These are phyloP conservation scores for Odontesthes bonariensis DNA, from an alignment of 2,113 vertebrate species.

Conservation along the genomic window DNA sequence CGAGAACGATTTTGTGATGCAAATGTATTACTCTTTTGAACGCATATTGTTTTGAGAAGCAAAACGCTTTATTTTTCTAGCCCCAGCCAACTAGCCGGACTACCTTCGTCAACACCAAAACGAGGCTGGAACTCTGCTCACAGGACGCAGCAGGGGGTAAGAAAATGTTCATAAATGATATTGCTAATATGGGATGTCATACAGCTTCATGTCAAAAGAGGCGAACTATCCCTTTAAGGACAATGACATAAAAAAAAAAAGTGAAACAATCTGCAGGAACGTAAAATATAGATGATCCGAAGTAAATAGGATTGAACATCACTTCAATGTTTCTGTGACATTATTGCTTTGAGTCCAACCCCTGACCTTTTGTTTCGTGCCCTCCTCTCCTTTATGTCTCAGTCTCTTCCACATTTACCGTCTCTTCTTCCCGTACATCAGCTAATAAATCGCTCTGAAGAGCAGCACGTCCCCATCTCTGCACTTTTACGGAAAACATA, in stretches of 20 bases:
- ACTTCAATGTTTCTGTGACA: not conserved
- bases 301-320: not conserved
- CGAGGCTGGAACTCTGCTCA: too few species aligned
- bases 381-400: constrained; percentile 33
- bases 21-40: too few species aligned
- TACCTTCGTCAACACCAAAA: too few species aligned
- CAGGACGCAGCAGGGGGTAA: too few species aligned
- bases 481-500: constrained; percentile 37
- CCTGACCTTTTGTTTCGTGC: constrained; percentile 52
- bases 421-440: constrained; percentile 14
- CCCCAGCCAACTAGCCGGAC: too few species aligned
- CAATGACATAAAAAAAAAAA: not conserved
- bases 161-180: too few species aligned
- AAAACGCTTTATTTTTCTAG: too few species aligned
- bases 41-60: too few species aligned
- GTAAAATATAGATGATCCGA: not conserved
- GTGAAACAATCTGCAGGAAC: not conserved
- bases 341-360: constrained; percentile 23
- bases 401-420: constrained; percentile 12
- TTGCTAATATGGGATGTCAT: too few species aligned
- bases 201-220: too few species aligned
- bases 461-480: constrained; percentile 33
- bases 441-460: constrained; percentile 31
- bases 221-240: too few species aligned
- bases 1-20: too few species aligned